Base-by-base conservation (phyloP, 2,888 invertebrate species). In the Aleiodes leptofemur region DNA sequence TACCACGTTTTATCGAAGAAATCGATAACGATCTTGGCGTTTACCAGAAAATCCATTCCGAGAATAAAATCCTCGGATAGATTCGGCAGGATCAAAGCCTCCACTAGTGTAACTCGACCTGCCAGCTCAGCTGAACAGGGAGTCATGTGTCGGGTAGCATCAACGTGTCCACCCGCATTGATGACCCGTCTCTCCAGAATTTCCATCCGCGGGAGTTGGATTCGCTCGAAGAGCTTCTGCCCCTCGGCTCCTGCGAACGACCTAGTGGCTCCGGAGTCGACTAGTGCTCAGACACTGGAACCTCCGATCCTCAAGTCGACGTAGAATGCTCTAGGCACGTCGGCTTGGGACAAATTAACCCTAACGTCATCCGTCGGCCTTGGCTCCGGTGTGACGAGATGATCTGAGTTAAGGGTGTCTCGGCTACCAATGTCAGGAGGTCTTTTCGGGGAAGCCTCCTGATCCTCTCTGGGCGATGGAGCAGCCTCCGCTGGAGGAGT, bases 31-130 rank as follows among this genome's bases (percentile, higher is more conserved):
- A 76, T 68, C 2, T 31, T 2, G 0, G 72, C 68, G 0, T 14
- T 6, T 3, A 23, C 38, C 4, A 76, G 16, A 1, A 72, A 72
- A 11, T 76, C 76, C 59, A 76, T 61, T 0, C 69, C 72, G 14
- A 72, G 72, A 11, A 76, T 59, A 0, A 76, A 56, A 48, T 69
- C 69, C 29, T 76, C 72, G 13, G 68, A 55, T 7, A 76, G 34
- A 9, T n/a, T 55, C 2, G 59, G 72, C 69, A 66, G 14, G 9
- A 66, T 6, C 11, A 66, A 29, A 9, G 9, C 66, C 3, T 66
- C 66, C 0, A 66, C 3, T 1, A 1, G n/a, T 1, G 43, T 14
- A 0, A 13, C 3, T 14, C 14, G 34, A 8, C 61, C 61, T 3
- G 11, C 66, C 4, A 66, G 16, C 6, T 50, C 66, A 0, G 50